Percentiles rank a stretch among this genome's conserved stretches.
Evolutionary conservation across 1,140 invertebrate species (phyloP).

Genomic region (Drosophila chauvacae): DNA sequence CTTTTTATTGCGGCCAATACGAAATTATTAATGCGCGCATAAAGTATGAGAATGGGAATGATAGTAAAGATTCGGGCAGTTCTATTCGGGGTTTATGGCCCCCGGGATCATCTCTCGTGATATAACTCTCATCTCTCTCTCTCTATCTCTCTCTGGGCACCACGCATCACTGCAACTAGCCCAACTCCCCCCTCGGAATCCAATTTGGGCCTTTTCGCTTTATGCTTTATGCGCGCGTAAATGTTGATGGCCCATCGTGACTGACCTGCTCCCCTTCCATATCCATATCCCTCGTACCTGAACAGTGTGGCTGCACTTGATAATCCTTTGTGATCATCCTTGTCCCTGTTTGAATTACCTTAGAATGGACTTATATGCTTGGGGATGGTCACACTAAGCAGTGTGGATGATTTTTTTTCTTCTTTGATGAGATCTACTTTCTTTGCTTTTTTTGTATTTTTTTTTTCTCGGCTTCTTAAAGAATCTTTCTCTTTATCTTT

Average conservation of each 20-base stretch:
- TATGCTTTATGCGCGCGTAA: constrained; percentile 33
- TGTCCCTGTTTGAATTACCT: background rate
- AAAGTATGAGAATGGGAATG: constrained; percentile 32
- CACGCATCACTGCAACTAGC: constrained; percentile 1
- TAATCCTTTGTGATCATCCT: background rate
- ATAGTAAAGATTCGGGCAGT: constrained; percentile 45
- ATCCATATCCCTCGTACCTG: too few species aligned
- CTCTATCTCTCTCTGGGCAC: background rate
- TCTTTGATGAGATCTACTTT: background rate
- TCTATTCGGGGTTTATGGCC: constrained; percentile 55
- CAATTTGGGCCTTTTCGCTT: constrained; percentile 28
- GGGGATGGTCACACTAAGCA: background rate
- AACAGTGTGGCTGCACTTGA: constrained; percentile 6
- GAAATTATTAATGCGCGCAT: constrained; percentile 72
- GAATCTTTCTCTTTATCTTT: too few species aligned
- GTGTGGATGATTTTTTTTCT: background rate
- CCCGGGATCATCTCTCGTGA: constrained; percentile 26
- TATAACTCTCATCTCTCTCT: background rate
- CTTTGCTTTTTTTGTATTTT: too few species aligned
- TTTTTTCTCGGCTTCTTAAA: too few species aligned
- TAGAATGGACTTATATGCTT: background rate
- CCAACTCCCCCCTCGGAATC: constrained; percentile 4
- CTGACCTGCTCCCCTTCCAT: background rate
- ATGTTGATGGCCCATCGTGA: constrained; percentile 28
- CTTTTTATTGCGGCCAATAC: constrained; percentile 73